A percentile compares a stretch with the other conserved stretches of the same genome.
Evolutionary conservation across 2,888 invertebrate species (phyloP).

Genomic region (Epinotia bilunana): DNA sequence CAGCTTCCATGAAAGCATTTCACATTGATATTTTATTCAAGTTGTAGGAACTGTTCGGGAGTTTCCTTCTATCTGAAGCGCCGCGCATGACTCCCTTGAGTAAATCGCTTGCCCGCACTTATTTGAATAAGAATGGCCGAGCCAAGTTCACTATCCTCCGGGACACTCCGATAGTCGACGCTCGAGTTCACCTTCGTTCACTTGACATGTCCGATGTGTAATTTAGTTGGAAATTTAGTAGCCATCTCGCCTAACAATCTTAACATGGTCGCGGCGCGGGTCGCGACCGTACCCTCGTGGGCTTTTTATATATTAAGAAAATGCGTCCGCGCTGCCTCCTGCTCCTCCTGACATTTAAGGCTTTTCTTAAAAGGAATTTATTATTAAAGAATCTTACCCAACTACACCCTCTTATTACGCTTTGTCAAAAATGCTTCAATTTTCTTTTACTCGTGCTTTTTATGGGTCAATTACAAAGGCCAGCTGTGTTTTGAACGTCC

Average conservation of each 20-base stretch:
- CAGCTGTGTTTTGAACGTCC: not conserved
- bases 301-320: conserved; percentile 34
- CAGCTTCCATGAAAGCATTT: conserved; percentile 14
- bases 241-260: conserved; percentile 49
- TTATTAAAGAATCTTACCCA: conserved; percentile 29
- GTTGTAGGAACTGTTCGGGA: conserved; percentile 48
- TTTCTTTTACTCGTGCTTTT: conserved; percentile 2
- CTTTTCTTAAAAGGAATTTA: conserved; percentile 28
- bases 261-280: conserved; percentile 27
- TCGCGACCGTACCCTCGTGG: conserved; percentile 35
- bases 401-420: conserved; percentile 15
- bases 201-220: conserved; percentile 60
- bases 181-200: conserved; percentile 60
- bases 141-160: conserved; percentile 61
- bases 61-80: conserved; percentile 51
- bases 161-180: conserved; percentile 55
- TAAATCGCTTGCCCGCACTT: conserved; percentile 72
- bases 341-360: conserved; percentile 22
- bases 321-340: conserved; percentile 13
- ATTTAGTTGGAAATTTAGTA: conserved; percentile 58
- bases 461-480: conserved; percentile 5
- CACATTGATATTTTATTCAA: conserved; percentile 36
- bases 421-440: conserved; percentile 7
- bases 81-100: conserved; percentile 63
- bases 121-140: conserved; percentile 81